Conservation (phyloP, 1,140 invertebrate species). For the Pogonus chalceus region DNA sequence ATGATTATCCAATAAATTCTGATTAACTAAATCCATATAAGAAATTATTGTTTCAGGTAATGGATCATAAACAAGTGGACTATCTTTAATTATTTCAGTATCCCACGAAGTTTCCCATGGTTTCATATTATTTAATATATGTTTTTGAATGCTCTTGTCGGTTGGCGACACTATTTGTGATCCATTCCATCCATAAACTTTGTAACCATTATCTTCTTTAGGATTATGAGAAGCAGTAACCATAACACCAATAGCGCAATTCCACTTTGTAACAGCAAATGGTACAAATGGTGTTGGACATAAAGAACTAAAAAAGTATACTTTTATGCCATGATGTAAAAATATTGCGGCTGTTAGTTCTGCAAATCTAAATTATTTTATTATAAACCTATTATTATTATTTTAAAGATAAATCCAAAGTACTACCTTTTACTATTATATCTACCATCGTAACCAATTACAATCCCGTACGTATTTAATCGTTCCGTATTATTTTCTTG, state of each 20-base stretch:
- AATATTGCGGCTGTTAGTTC: slow-evolving; percentile 81
- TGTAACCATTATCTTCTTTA: slow-evolving; percentile 98
- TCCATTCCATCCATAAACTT: slow-evolving; percentile 91
- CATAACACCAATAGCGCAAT: slow-evolving; percentile 79
- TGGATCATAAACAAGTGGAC: slow-evolving; percentile 44
- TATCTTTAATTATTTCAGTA: slow-evolving; percentile 31
- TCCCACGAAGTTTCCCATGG: slow-evolving; percentile 62
- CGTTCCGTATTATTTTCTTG: slow-evolving; percentile 41
- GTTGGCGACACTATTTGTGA: slow-evolving; percentile 92
- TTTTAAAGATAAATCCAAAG: not conserved
- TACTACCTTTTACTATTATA: slow-evolving; percentile 79
- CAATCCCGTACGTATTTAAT: slow-evolving; percentile 55
- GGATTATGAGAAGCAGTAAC: slow-evolving; percentile 98
- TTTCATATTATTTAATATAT: slow-evolving; percentile 68
- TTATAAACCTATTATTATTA: slow-evolving; percentile 7
- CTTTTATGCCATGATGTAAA: slow-evolving; percentile 61
- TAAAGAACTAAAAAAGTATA: slow-evolving; percentile 72
- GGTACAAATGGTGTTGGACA: slow-evolving; percentile 92
- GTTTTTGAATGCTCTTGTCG: slow-evolving; percentile 77
- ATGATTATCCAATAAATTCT: slow-evolving; percentile 41
- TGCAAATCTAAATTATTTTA: slow-evolving; percentile 64
- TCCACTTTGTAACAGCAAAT: slow-evolving; percentile 60
- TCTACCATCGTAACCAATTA: slow-evolving; percentile 92
- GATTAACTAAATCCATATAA: slow-evolving; percentile 55
- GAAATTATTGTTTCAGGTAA: slow-evolving; percentile 46